Evolutionary conservation across 2,797 vertebrate species (phyloP).

Genomic region (Lithobates sylvaticus): DNA sequence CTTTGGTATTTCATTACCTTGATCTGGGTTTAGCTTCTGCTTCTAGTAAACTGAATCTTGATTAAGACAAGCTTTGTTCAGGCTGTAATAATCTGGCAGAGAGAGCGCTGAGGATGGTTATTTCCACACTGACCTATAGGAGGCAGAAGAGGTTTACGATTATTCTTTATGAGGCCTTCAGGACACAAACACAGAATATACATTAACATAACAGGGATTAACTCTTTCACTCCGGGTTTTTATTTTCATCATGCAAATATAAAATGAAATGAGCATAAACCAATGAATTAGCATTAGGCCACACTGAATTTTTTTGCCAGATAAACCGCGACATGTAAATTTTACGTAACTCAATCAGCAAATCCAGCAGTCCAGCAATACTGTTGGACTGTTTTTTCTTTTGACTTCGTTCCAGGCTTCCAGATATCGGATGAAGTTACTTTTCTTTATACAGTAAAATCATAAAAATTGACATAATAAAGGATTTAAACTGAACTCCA

Average conservation of each 20-base stretch:
- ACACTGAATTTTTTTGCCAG: too few relatives aligned
- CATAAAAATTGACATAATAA: too few relatives aligned
- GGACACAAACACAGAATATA: constrained; percentile 2
- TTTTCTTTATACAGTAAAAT: too few relatives aligned
- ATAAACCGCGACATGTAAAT: too few relatives aligned
- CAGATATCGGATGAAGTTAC: too few relatives aligned
- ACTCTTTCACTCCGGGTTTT: constrained; percentile 15
- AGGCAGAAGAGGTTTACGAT: constrained; percentile 17
- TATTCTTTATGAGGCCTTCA: constrained; percentile 5
- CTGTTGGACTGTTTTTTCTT: too few relatives aligned
- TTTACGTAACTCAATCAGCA: too few relatives aligned
- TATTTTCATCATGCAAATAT: not conserved
- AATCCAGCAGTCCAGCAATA: too few relatives aligned
- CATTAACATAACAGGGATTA: constrained; percentile 10
- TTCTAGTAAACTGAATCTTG: not conserved
- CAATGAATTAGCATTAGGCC: too few relatives aligned
- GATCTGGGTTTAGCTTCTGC: not conserved
- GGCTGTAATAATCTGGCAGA: not conserved
- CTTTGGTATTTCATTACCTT: not conserved
- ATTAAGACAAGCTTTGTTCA: not conserved
- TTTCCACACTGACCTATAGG: constrained; percentile 22
- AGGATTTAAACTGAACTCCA: too few relatives aligned
- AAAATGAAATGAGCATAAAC: not conserved
- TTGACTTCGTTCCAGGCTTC: too few relatives aligned
- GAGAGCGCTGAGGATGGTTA: not conserved